Base-by-base conservation (phyloP, 1,140 invertebrate species). In the Drosophila kepulauana region DNA sequence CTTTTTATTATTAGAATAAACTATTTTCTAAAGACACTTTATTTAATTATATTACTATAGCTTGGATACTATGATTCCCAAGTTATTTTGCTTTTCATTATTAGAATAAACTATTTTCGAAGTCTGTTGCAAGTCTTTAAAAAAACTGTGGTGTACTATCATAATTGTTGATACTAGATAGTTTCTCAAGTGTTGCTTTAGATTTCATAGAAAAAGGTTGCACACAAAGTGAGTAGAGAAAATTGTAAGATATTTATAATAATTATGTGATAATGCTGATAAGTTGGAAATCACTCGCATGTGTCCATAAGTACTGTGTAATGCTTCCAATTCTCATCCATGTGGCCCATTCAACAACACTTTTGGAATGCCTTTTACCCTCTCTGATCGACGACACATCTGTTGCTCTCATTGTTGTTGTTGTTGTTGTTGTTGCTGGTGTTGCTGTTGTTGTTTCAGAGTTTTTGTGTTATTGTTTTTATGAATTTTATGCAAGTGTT, bases 401-500 rank as follows among this genome's bases (percentile, higher is more conserved):
- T 87, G 82, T 82, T 87, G 54, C 56, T 75, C 66, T 67, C 80
- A 52, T 28, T 64, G 54, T 58, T 71, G 20, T 33, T 59, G n/a
- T n/a, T 63, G 28, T 63, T 48, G 20, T 20, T 58, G n/a, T 56
- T 48, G 20, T 15, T 45, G 15, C 15, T 15, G 15, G 0, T 15
- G 15, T 16, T 16, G 16, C 16, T 16, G 16, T 38, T 63, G 28
- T 63, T 48, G 20, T 16, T 45, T 65, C 38, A 43, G 49, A 33
- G 20, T 54, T 67, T 66, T 54, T 59, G 68, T 67, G 30, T 74
- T 81, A 73, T 86, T 87, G 78, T 86, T 85, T 87, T 86, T 79
- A 77, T 86, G 81, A 87, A 77, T 86, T 86, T 79, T 79, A 87
- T 88, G 82, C 82, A 88, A 86, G 82, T 86, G 82, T 79, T 88